Conservation (phyloP, 2,888 invertebrate genomes). For the Vannuccia rotundouncinata region DNA sequence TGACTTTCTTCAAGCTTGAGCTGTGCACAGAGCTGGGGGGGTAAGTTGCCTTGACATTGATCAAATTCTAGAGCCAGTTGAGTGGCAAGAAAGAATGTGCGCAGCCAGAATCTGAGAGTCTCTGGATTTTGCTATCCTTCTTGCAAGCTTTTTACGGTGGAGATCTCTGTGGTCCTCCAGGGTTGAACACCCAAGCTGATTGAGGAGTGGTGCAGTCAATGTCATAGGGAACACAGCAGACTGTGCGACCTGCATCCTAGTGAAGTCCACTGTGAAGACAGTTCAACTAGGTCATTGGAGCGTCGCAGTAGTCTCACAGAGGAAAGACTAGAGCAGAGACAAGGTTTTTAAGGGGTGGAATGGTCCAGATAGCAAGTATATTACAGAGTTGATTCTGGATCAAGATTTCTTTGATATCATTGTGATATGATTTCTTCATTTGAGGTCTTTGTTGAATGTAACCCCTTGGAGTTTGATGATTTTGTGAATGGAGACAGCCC, state of each 20-base stretch:
- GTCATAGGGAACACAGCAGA: neutral
- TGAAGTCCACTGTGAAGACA: too few relatives aligned
- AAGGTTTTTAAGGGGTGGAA: too few relatives aligned
- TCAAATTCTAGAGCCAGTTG: neutral
- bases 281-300: too few relatives aligned
- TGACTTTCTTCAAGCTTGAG: neutral
- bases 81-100: neutral
- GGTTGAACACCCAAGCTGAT: neutral
- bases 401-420: too few relatives aligned
- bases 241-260: neutral
- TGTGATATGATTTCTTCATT: too few relatives aligned
- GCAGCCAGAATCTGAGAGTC: neutral
- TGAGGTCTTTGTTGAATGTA: too few relatives aligned
- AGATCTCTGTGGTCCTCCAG: neutral
- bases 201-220: neutral
- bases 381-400: too few relatives aligned
- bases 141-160: neutral
- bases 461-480: too few relatives aligned
- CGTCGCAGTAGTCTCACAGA: too few relatives aligned
- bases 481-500: too few relatives aligned
- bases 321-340: too few relatives aligned
- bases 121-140: neutral
- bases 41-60: neutral
- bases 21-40: neutral
- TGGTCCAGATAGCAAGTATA: too few relatives aligned